These are phyloP conservation scores for Sicus ferrugineus DNA, from an alignment of 2,888 invertebrate species.

Conservation along the genomic window DNA sequence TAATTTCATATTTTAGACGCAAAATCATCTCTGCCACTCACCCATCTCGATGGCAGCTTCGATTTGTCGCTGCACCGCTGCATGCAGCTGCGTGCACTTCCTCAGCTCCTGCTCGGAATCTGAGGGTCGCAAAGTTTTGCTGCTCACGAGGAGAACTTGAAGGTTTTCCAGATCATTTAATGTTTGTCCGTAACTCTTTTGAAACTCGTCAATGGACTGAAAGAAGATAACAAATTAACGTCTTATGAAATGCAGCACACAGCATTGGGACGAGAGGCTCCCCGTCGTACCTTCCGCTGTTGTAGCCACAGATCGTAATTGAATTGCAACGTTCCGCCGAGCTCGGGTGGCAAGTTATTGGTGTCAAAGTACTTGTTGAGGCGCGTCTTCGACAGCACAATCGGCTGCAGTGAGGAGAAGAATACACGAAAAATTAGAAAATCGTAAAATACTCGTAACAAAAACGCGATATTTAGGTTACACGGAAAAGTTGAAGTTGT, in stretches of 20 bases:
- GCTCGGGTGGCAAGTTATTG: constrained; percentile 74
- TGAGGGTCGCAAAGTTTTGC: constrained; percentile 67
- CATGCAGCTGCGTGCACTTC: constrained; percentile 67
- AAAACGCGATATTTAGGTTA: constrained; percentile 8
- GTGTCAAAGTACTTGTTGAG: constrained; percentile 74
- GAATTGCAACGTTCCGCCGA: constrained; percentile 77
- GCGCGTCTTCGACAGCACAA: constrained; percentile 74
- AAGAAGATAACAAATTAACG: constrained; percentile 7
- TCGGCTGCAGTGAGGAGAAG: constrained; percentile 67
- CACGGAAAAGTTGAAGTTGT: background rate
- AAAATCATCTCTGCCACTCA: too few relatives aligned
- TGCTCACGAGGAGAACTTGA: constrained; percentile 68
- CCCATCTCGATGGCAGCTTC: constrained; percentile 66
- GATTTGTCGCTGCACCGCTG: constrained; percentile 65
- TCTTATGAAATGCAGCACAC: background rate
- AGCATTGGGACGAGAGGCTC: background rate
- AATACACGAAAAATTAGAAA: constrained; percentile 14
- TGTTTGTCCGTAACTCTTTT: constrained; percentile 69
- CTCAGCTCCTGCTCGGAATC: constrained; percentile 69
- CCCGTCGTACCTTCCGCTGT: constrained; percentile 74
- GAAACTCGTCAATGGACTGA: constrained; percentile 75
- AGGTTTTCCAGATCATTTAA: constrained; percentile 71
- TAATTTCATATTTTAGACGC: too few relatives aligned
- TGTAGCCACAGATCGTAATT: constrained; percentile 79
- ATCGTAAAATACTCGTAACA: background rate